Evolutionary conservation across 2,888 invertebrate species (phyloP), one percentile per base, ranked within the genome.

Genomic region (Spialia ferax): DNA sequence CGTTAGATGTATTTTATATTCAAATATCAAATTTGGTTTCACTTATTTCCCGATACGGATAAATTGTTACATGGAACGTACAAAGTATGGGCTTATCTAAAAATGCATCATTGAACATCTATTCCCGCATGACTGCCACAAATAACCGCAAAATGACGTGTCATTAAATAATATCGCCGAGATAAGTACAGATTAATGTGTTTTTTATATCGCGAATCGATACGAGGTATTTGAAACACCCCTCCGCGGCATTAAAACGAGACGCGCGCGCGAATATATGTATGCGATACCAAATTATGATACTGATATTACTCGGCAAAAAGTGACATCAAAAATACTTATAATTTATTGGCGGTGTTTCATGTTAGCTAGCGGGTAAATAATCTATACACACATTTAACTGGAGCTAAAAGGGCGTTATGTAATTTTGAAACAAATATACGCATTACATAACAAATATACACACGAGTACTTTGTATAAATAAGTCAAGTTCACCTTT

Each of bases 101-200:
- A 80, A 83, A 87, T 78, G 79, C 85, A 85, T 88, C 86, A 80
- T 79, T 79, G 79, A 84, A 77, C 69, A 79, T 84, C 84, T 85
- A 85, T 81, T 81, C 80, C 81, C 79, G 75, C 87, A 84, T 88
- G 88, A 91, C 89, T 86, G 89, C 87, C 86, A 91, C 92, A 92
- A 93, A 93, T 91, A 93, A 92, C 90, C 88, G 81, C 87, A 83
- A 85, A 91, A 91, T 80, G 91, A 82, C 87, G 88, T 86, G 79
- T 90, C 93, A 92, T 93, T 93, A 93, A 93, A 93, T 91, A 91
- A 89, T 89, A 92, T 84, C 83, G 83, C 79, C 84, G 81, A 92
- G 93, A 93, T 93, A 93, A 90, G 89, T 86, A 77, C 76, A 90
- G 91, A 93, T 93, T 92, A 93, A 93, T 93, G 91, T 81, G 85